Conservation (phyloP, 2,797 vertebrate genomes). For the Sternotherus odoratus region DNA sequence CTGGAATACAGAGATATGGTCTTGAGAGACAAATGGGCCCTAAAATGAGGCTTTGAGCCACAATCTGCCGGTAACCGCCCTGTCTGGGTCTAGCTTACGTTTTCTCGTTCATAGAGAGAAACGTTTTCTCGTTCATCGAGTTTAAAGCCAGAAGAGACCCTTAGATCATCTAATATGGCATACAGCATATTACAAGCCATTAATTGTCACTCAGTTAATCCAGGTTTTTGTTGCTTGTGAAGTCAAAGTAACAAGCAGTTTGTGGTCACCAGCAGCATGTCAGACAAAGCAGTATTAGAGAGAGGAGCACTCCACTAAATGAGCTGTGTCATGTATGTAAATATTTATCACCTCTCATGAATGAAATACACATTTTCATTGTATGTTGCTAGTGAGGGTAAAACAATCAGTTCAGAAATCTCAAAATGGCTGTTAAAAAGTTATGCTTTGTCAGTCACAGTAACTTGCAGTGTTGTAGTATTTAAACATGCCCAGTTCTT, state of each 20-base stretch:
- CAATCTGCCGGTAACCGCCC: background rate
- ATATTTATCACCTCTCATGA: background rate
- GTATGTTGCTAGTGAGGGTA: background rate
- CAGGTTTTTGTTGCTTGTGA: background rate
- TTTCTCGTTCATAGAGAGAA: background rate
- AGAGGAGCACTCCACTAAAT: background rate
- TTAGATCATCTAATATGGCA: background rate
- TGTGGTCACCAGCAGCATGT: background rate
- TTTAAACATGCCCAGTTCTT: no score
- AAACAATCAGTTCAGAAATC: no score
- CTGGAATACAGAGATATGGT: background rate
- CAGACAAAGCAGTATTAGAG: background rate
- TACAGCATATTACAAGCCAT: background rate
- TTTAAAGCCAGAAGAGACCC: background rate
- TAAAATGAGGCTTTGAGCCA: background rate
- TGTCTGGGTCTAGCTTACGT: background rate
- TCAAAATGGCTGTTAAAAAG: no score
- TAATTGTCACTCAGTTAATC: background rate
- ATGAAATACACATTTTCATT: background rate
- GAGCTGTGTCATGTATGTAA: background rate
- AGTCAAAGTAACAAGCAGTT: background rate
- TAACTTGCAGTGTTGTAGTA: no score
- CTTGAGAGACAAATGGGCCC: background rate
- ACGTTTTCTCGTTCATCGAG: background rate
- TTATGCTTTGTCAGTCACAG: no score